These are phyloP conservation scores for Micoletzkya japonica DNA, from an alignment of 2,888 invertebrate species.

Conservation along the genomic window DNA sequence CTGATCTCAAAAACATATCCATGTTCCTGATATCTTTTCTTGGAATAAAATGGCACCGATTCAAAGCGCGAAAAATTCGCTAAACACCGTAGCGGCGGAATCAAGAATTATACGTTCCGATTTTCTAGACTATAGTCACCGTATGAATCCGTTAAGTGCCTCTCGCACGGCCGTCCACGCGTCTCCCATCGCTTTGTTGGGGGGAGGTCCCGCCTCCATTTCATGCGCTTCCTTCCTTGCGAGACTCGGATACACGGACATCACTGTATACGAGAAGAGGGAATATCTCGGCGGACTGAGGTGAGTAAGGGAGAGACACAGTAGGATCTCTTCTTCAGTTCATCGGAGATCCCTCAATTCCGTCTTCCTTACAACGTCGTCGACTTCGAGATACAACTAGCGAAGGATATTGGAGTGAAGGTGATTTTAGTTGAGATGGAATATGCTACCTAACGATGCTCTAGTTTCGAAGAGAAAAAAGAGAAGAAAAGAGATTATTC, in stretches of 20 bases:
- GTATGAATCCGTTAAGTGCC: slow-evolving; percentile 39
- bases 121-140: no score
- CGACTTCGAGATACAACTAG: slow-evolving; percentile 86
- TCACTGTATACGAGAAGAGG: slow-evolving; percentile 89
- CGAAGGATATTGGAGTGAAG: slow-evolving; percentile 88
- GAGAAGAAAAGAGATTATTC: no score
- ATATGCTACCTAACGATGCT: neutral
- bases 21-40: no score
- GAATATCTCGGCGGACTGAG: slow-evolving; percentile 85
- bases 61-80: no score
- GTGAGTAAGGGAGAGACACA: slow-evolving; percentile 65
- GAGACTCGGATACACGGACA: slow-evolving; percentile 84
- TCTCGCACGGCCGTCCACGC: slow-evolving; percentile 67
- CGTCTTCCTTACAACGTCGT: slow-evolving; percentile 89
- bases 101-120: no score
- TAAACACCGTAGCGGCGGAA: no score
- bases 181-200: slow-evolving; percentile 79
- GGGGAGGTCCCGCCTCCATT: slow-evolving; percentile 93
- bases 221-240: slow-evolving; percentile 95
- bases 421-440: slow-evolving; percentile 67
- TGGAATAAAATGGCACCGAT: no score
- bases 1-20: no score
- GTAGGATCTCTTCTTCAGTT: slow-evolving; percentile 70
- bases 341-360: slow-evolving; percentile 94
- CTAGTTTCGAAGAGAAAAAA: neutral